These are phyloP conservation scores for Sminthopsis crassicaudata DNA, from an alignment of 2,113 vertebrate genomes.

Conservation along the genomic window DNA sequence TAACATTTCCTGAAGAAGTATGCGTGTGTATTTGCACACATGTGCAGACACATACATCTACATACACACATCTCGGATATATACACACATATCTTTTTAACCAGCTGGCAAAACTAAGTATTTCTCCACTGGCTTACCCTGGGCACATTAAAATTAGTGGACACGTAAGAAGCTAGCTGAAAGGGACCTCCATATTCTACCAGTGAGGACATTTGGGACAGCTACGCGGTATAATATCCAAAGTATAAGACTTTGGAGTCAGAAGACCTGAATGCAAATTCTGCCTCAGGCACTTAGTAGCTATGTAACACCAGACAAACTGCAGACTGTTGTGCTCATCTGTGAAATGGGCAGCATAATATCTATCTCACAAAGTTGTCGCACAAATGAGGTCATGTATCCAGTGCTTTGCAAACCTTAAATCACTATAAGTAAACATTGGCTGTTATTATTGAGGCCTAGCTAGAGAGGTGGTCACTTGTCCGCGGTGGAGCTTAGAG, in stretches of 20 bases:
- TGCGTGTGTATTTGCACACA: too few species aligned
- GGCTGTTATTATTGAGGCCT: background rate
- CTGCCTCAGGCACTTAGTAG: background rate
- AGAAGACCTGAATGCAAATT: background rate
- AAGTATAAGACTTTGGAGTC: background rate
- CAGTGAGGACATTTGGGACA: background rate
- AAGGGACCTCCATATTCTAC: background rate
- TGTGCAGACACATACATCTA: too few species aligned
- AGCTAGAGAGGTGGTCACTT: background rate
- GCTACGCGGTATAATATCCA: background rate
- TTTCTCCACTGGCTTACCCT: background rate
- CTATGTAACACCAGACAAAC: background rate
- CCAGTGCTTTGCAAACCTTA: background rate
- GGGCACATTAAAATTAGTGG: background rate
- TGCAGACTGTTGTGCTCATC: background rate
- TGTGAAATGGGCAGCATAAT: background rate
- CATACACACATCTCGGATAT: too few species aligned
- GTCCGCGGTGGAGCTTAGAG: conserved; percentile 5
- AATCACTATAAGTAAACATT: background rate
- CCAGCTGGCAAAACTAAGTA: background rate
- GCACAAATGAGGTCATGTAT: background rate
- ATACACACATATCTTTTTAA: background rate
- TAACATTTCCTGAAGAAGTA: background rate
- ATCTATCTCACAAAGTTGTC: background rate
- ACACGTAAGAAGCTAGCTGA: background rate